Base-by-base conservation (phyloP, 2,888 invertebrate genomes). In the Caenorhabditis imperialis region DNA sequence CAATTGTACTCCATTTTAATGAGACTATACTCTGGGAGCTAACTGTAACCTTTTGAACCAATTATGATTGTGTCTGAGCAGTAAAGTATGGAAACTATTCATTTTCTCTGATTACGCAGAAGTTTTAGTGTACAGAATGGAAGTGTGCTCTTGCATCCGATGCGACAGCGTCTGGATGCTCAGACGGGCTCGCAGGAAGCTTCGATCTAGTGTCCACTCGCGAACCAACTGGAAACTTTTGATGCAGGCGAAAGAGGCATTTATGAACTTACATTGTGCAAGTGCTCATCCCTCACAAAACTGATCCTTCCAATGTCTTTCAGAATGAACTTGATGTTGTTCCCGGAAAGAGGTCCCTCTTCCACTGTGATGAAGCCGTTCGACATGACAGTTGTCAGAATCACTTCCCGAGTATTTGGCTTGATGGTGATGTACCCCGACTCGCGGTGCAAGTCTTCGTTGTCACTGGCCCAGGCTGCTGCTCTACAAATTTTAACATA, bases 241-340 rank as follows among this genome's bases (percentile, higher is more conserved):
- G n/a, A n/a, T n/a, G n/a, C n/a, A n/a, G n/a, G n/a, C n/a, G n/a
- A n/a, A n/a, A n/a, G n/a, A n/a, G n/a, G n/a, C n/a, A n/a, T n/a
- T n/a, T n/a, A n/a, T n/a, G 1, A 23, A 58, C 62, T 58, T 23
- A 72, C 71, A 53, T 67, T 74, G 50, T 67, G 54, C n/a, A 74
- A 47, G 51, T 74, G 74, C 20, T 74, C 74, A 35, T 74, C 74
- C 35, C 74, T 14, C 12, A 74, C 74, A 47, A 74, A 74, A 44
- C 74, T 74, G 61, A 74, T 74, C 33, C 74, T 44, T 37, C 74
- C 74, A 16, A 74, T 74, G 20, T 74, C 74, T 62, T 74, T 74
- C 16, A 74, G 44, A 20, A 54, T 44, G 20, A 74, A 67, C n/a
- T 61, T 60, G 12, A 74, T 67, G 5, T 22, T 67, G 23, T 74